Conservation (phyloP, 1,140 invertebrate genomes). For the Eufriesea mexicana region DNA sequence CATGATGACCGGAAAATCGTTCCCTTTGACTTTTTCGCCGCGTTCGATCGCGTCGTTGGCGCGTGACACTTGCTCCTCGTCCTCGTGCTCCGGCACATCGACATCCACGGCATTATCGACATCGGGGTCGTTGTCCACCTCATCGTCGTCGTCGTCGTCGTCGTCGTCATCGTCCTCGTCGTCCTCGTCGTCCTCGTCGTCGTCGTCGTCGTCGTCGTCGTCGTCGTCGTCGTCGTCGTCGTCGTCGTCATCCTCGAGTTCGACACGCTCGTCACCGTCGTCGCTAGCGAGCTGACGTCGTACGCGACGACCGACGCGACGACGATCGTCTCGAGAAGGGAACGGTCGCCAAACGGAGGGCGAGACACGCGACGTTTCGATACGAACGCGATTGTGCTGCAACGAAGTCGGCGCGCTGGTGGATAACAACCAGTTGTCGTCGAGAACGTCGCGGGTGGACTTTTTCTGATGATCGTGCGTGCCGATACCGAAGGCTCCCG, state of each 20-base stretch:
- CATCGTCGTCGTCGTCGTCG: constrained; percentile 73
- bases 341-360: constrained; percentile 69
- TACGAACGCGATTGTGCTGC: constrained; percentile 83
- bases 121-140: constrained; percentile 55
- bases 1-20: constrained; percentile 74
- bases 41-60: constrained; percentile 49
- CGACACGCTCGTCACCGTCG: constrained; percentile 37
- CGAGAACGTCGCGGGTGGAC: constrained; percentile 67
- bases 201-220: constrained; percentile 69
- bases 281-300: constrained; percentile 58
- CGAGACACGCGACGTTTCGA: constrained; percentile 65
- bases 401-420: constrained; percentile 90
- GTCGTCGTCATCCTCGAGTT: constrained; percentile 57
- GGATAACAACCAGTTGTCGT: constrained; percentile 90
- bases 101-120: constrained; percentile 76
- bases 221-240: constrained; percentile 46
- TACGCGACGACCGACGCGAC: constrained; percentile 26
- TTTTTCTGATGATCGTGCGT: constrained; percentile 66
- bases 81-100: constrained; percentile 60
- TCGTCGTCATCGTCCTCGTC: constrained; percentile 33
- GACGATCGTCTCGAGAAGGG: constrained; percentile 64
- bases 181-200: constrained; percentile 58
- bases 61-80: constrained; percentile 70
- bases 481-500: constrained; percentile 84
- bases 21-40: constrained; percentile 67